Evolutionary conservation across 2,113 vertebrate species (phyloP), one percentile per base, ranked within the genome.

Genomic region (Sporophila hypoxantha): DNA sequence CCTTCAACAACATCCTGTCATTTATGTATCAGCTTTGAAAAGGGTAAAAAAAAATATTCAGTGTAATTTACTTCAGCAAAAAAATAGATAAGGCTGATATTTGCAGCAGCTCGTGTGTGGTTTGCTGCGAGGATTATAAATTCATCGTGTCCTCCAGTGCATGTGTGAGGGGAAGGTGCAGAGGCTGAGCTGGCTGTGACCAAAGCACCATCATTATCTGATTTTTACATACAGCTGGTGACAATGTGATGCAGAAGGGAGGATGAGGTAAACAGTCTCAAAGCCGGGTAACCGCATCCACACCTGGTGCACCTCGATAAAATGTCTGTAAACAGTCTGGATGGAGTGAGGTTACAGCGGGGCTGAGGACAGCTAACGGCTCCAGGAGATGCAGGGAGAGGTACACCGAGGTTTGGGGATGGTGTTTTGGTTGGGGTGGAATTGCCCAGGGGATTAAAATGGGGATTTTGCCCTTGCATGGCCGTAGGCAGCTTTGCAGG

Each of bases 221-320:
- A 95, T 95, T 85, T 87, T 73, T 64, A 57, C 71, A 56, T 84
- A 91, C 73, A 96, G 90, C 93, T 84, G 76, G 84, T 89, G 91
- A 95, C 92, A 95, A 64, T 78, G 93, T 52, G 71, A 93, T 90
- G 97, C 97, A 94, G 97, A 96, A 96, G 94, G 94, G 96, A 98
- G 97, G 96, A 82, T 95, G 97, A 97, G 96, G 97, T 98, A 98
- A 98, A 98, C 97, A 98, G 96, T 97, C 96, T 95, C 95, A 74
- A 21, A 96, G 96, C 61, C 37, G 47, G 94, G 94, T 96, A 98
- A 98, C 98, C 96, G 90, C 98, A 97, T 86, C 94, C 96, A 97
- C 98, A 98, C 98, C 98, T 98, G 98, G 97, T 93, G 87, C 90
- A 95, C 94, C 95, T 97, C 95, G 80, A 95, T 96, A 89, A 85